These are phyloP conservation scores for Xenops minutus DNA, from an alignment of 2,797 vertebrate species.

Conservation along the genomic window DNA sequence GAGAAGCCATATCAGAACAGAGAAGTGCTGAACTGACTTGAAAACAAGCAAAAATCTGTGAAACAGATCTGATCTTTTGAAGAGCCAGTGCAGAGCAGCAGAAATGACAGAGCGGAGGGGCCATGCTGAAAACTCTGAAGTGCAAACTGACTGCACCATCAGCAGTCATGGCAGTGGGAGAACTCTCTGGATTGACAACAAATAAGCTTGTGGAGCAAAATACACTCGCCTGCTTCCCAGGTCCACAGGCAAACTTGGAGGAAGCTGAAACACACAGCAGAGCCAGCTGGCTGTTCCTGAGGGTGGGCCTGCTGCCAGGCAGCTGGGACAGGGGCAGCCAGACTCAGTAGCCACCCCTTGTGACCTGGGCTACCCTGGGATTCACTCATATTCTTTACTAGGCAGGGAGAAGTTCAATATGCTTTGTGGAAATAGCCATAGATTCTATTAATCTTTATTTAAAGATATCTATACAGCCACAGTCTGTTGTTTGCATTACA, in stretches of 20 bases:
- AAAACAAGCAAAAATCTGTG: constrained; percentile 12
- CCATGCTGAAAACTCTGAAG: background rate
- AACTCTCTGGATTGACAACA: constrained; percentile 8
- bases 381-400: background rate
- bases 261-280: background rate
- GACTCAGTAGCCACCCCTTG: constrained; percentile 14
- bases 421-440: background rate
- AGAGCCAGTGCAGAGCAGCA: background rate
- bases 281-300: constrained; percentile 42
- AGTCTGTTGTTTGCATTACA: background rate
- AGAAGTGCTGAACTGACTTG: background rate
- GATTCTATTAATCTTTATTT: background rate
- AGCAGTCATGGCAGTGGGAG: background rate
- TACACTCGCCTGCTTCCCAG: constrained; percentile 29
- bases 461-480: background rate
- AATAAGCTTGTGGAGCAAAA: background rate
- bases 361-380: constrained; percentile 29
- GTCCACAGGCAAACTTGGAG: constrained; percentile 4
- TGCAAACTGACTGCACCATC: background rate
- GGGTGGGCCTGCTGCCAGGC: constrained; percentile 22
- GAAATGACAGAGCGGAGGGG: background rate
- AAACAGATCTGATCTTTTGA: constrained; percentile 1
- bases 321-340: constrained; percentile 25
- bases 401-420: background rate
- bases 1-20: background rate